Conservation (phyloP, 30 jellyfish, hydroid and myxozoan genomes). For the Chironex yamaguchii region DNA sequence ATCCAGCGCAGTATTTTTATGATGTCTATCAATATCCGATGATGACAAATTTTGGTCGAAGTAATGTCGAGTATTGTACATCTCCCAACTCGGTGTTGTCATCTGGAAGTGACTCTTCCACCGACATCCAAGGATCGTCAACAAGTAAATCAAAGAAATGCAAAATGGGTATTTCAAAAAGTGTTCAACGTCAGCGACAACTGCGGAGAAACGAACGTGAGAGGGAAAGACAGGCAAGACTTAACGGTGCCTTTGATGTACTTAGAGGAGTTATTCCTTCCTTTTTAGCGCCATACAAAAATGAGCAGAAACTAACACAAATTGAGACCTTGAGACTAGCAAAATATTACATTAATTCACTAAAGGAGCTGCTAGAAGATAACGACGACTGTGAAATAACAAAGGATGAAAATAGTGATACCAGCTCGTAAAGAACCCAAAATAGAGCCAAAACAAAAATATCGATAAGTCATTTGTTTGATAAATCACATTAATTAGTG, state of each 20-base stretch:
- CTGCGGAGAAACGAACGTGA: conserved; percentile 97
- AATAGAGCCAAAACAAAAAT: no score
- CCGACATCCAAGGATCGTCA: not conserved
- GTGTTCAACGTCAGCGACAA: conserved; percentile 85
- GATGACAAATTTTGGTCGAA: not conserved
- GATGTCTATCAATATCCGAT: not conserved
- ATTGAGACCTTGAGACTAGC: conserved; percentile 98
- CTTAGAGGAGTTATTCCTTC: conserved; percentile 93
- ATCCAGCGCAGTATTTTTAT: not conserved
- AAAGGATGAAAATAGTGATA: not conserved
- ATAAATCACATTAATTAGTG: no score
- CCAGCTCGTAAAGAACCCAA: no score
- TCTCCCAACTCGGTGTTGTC: not conserved
- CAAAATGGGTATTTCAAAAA: conserved; percentile 42
- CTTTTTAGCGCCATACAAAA: conserved; percentile 91
- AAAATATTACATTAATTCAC: conserved; percentile 84
- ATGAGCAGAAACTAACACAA: conserved; percentile 95
- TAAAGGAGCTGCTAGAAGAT: conserved; percentile 88
- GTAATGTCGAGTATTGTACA: not conserved
- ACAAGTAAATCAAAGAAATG: conserved; percentile 4
- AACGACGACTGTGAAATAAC: conserved; percentile 28
- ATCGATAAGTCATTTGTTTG: no score
- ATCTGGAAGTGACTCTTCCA: not conserved
- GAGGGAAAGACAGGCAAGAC: conserved; percentile 94
- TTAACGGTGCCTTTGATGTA: conserved; percentile 96